These are phyloP conservation scores for Poeciliopsis turrubarensis DNA, from an alignment of 2,113 vertebrate species.

Conservation along the genomic window DNA sequence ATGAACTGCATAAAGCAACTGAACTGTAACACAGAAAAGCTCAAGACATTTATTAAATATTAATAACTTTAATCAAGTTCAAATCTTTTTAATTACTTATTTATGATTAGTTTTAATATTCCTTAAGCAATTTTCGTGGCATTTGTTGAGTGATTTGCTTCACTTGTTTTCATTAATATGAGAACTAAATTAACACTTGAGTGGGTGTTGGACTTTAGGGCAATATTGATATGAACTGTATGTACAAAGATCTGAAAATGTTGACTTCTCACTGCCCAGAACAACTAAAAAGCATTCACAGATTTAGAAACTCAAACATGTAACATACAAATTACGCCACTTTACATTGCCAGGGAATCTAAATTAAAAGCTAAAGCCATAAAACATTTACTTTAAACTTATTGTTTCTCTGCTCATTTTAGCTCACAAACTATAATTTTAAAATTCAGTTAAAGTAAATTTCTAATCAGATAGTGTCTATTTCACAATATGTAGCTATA, in stretches of 20 bases:
- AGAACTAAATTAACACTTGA: background rate
- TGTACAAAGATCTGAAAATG: background rate
- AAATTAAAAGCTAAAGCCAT: background rate
- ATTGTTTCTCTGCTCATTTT: background rate
- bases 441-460: background rate
- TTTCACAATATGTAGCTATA: too few relatives aligned
- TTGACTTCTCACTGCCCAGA: background rate
- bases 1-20: background rate
- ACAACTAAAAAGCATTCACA: background rate
- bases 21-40: background rate
- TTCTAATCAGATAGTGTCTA: background rate
- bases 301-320: background rate
- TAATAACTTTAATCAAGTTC: slow-evolving; percentile 9
- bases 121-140: background rate
- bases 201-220: background rate
- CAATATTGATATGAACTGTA: background rate
- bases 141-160: slow-evolving; percentile 2
- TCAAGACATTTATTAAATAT: slow-evolving; percentile 13
- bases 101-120: background rate
- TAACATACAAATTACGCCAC: background rate
- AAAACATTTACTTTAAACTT: background rate
- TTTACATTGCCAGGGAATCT: background rate
- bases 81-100: slow-evolving; percentile 17
- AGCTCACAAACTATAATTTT: background rate
- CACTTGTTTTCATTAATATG: slow-evolving; percentile 12